Conservation (phyloP, 2,888 invertebrate genomes). For the Cremastinae sp. region DNA sequence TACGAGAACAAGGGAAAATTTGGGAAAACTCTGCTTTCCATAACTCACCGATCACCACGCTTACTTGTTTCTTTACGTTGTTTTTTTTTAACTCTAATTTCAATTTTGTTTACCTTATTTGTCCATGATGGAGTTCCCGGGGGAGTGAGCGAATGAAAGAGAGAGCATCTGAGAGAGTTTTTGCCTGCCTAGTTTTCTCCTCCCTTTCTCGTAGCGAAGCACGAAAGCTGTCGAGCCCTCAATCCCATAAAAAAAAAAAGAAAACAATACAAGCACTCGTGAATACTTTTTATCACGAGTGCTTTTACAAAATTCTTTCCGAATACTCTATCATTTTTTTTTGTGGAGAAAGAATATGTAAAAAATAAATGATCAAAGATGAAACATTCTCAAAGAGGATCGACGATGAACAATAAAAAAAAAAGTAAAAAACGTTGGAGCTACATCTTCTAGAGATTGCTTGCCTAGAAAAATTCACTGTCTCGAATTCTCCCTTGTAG, state of each 20-base stretch:
- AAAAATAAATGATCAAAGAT: background rate
- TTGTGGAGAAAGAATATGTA: background rate
- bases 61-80: slow-evolving; percentile 41
- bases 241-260: slow-evolving; percentile 4
- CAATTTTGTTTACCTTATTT: slow-evolving; percentile 10
- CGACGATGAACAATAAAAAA: background rate
- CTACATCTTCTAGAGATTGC: slow-evolving; percentile 35
- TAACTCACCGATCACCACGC: slow-evolving; percentile 54
- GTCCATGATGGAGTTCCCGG: slow-evolving; percentile 4
- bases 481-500: slow-evolving; percentile 35
- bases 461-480: slow-evolving; percentile 20
- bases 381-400: background rate
- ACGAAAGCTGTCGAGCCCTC: slow-evolving; percentile 33
- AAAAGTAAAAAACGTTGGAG: slow-evolving; percentile 2
- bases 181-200: slow-evolving; percentile 50
- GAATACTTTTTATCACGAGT: too few species aligned
- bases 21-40: slow-evolving; percentile 50
- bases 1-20: slow-evolving; percentile 39
- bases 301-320: background rate
- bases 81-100: slow-evolving; percentile 29
- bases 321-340: background rate
- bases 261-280: background rate
- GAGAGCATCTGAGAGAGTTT: slow-evolving; percentile 42
- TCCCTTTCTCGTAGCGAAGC: slow-evolving; percentile 44
- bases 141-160: slow-evolving; percentile 49